phyloP scores from a whole-genome alignment of 2,113 vertebrate species.

The Bubalus kerabau region DNA sequence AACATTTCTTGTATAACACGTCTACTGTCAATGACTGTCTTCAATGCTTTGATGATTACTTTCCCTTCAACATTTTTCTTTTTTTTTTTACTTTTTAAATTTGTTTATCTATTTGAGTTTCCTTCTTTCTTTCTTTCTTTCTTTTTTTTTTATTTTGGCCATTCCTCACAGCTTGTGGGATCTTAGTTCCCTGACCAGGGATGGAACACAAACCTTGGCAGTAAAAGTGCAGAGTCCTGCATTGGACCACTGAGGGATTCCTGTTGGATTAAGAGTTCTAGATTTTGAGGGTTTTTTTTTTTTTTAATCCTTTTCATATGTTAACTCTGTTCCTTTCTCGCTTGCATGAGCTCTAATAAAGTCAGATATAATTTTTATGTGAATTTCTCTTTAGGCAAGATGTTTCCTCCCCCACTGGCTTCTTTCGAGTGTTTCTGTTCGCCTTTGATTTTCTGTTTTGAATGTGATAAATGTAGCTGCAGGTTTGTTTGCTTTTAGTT shows the following conservation, averaged over 20 bases:
- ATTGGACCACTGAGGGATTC: background rate
- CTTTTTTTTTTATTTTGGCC: background rate
- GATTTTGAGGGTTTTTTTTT: background rate
- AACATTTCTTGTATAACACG: background rate
- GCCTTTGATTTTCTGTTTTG: background rate
- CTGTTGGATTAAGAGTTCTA: background rate
- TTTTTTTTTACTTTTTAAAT: background rate
- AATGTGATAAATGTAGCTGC: background rate
- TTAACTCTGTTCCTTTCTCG: background rate
- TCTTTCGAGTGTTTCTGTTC: background rate
- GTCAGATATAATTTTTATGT: background rate
- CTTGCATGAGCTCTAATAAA: background rate
- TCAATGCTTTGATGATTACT: background rate
- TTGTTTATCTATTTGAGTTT: background rate
- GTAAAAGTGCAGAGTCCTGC: background rate
- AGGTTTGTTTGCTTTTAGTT: background rate
- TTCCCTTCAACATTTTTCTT: background rate
- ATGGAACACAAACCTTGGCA: background rate
- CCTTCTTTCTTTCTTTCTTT: background rate
- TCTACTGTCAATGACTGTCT: background rate
- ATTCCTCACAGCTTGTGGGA: background rate
- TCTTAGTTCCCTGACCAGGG: background rate
- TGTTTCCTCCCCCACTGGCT: background rate
- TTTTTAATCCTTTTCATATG: background rate
- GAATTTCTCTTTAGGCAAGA: background rate